Percentiles rank a stretch among this genome's conserved stretches.
phyloP scores from a whole-genome alignment of 53 echinoderm and acorn worm genomes.

The Henricia sp. region DNA sequence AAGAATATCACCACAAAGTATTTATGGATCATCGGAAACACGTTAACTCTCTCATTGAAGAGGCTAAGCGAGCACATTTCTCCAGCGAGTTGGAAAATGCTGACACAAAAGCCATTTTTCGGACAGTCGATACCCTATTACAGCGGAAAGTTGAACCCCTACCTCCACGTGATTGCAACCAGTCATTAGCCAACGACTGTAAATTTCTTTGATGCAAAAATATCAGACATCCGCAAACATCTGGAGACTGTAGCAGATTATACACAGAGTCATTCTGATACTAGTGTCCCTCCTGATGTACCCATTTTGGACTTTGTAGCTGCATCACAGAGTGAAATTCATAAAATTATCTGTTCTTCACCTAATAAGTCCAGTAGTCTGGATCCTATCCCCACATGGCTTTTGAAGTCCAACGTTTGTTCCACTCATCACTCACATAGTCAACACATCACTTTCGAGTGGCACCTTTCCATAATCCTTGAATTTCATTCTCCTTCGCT shows the following conservation, averaged over 20 bases:
- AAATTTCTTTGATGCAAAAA: constrained; percentile 49
- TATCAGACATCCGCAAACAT: constrained; percentile 10
- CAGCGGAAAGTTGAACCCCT: constrained; percentile 50
- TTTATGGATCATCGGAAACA: constrained; percentile 23
- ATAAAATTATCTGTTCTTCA: constrained; percentile 22
- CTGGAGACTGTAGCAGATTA: not conserved
- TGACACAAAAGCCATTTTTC: constrained; percentile 52
- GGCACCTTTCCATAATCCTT: constrained; percentile 47
- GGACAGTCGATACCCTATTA: constrained; percentile 39
- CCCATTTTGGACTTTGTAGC: not conserved
- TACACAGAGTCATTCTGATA: not conserved
- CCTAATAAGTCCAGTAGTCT: constrained; percentile 36
- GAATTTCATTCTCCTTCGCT: no score
- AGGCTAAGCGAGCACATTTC: constrained; percentile 37
- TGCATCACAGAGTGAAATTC: not conserved
- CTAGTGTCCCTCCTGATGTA: not conserved
- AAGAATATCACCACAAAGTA: constrained; percentile 9
- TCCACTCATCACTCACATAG: constrained; percentile 48
- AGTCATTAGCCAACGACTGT: constrained; percentile 53
- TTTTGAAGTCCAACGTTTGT: constrained; percentile 52
- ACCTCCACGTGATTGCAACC: constrained; percentile 47
- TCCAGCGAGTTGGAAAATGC: constrained; percentile 29
- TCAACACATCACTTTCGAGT: constrained; percentile 41
- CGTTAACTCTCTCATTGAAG: constrained; percentile 34
- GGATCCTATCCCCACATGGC: constrained; percentile 58